Evolutionary conservation across 2,797 vertebrate genomes (phyloP), one percentile per base, ranked within the genome.

Genomic region (Rhinatrema bivittatum): DNA sequence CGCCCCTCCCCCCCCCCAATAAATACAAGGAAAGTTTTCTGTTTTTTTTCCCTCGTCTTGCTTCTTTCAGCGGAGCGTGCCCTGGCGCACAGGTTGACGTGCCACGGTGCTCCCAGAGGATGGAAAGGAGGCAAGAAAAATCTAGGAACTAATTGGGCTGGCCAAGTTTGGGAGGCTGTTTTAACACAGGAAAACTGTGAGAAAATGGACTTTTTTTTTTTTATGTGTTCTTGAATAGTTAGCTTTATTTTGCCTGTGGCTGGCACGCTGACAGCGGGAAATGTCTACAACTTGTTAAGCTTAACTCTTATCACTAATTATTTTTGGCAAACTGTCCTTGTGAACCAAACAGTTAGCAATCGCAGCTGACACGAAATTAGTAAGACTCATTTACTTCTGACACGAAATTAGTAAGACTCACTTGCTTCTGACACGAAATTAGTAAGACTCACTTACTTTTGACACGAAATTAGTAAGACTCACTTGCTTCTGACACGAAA

Each of bases 401-500:
- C n/a, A n/a, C n/a, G n/a, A n/a, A n/a, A 4, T 20, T 25, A 10
- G 1, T 0, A 0, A 3, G n/a, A 27, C 3, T 6, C 43, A 68
- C 93, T 87, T 62, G 98, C 95, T 93, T 72, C 98, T 98, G n/a
- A n/a, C n/a, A n/a, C n/a, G n/a, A n/a, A n/a, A 4, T 20, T 25
- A 10, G 1, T 0, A 0, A 3, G n/a, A 27, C 3, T 6, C 43
- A 68, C 93, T 87, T 62, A 98, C 95, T 93, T 72, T 98, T 98
- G n/a, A n/a, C n/a, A n/a, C n/a, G n/a, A n/a, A n/a, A 4, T 20
- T 25, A 10, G 1, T 0, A 0, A 3, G n/a, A 27, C 3, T 6
- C 43, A 68, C 93, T 87, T 62, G 98, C 95, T 93, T 72, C 98
- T 98, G n/a, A n/a, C n/a, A n/a, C n/a, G n/a, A n/a, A n/a, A 4